Evolutionary conservation across 2,113 vertebrate genomes (phyloP).

Genomic region (Manacus vitellinus): DNA sequence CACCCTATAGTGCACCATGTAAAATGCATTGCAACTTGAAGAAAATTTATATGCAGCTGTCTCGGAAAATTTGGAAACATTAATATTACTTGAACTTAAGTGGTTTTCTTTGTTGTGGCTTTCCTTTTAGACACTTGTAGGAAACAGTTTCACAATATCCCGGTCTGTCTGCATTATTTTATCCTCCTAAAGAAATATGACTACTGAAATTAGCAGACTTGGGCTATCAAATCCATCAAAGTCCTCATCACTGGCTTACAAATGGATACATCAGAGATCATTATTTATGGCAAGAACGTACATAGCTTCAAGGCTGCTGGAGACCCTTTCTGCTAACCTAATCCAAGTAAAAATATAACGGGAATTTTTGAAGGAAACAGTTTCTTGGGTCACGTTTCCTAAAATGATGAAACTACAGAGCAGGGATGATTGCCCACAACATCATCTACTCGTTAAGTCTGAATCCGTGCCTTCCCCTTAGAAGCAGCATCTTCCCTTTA

Average conservation of each 20-base stretch:
- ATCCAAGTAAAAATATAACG: background rate
- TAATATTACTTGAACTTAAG: background rate
- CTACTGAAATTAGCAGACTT: background rate
- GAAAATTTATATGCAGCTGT: background rate
- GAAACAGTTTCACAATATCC: background rate
- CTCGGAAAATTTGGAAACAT: background rate
- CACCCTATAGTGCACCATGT: background rate
- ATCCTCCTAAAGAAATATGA: background rate
- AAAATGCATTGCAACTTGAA: background rate
- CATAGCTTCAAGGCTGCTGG: background rate
- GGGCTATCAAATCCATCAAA: background rate
- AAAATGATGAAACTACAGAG: background rate
- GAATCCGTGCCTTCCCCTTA: background rate
- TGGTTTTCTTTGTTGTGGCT: background rate
- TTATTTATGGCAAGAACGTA: background rate
- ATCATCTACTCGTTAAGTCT: background rate
- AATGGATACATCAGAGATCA: background rate
- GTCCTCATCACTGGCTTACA: background rate
- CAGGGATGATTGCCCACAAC: background rate
- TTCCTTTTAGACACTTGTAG: background rate
- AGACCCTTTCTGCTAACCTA: background rate
- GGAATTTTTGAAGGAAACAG: background rate
- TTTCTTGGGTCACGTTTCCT: background rate
- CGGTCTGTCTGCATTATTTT: background rate
- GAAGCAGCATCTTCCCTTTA: background rate